These are phyloP conservation scores for Pampusana beccarii DNA, from an alignment of 2,113 vertebrate genomes.

Conservation along the genomic window DNA sequence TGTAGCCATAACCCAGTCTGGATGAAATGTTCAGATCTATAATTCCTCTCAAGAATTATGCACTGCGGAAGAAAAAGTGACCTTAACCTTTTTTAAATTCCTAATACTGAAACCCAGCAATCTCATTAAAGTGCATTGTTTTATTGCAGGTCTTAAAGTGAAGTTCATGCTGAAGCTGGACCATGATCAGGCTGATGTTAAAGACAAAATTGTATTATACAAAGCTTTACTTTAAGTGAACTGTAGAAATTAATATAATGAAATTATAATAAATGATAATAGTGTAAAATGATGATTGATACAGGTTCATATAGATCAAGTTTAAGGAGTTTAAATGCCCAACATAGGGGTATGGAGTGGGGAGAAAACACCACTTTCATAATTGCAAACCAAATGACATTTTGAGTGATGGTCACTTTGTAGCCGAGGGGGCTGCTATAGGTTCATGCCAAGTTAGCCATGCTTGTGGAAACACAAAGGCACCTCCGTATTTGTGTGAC, in stretches of 20 bases:
- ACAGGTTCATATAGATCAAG: background rate
- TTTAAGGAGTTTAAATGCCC: background rate
- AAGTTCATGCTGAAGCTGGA: background rate
- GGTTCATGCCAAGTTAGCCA: too few species aligned
- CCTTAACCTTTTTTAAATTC: background rate
- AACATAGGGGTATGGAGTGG: accelerated
- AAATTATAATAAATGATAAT: background rate
- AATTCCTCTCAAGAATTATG: background rate
- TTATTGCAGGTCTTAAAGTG: background rate
- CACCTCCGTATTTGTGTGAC: too few species aligned
- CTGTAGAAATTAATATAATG: background rate
- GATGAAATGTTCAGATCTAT: background rate
- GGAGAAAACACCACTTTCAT: background rate
- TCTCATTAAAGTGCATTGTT: background rate
- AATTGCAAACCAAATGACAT: too few species aligned
- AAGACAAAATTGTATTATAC: background rate
- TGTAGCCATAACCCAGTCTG: background rate
- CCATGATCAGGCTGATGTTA: background rate
- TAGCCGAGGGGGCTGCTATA: too few species aligned
- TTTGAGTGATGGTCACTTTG: too few species aligned
- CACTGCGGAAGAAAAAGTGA: background rate
- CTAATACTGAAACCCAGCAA: background rate
- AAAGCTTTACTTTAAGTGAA: background rate
- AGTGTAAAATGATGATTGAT: background rate
- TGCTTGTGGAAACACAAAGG: too few species aligned